phyloP scores from a whole-genome alignment of 2,888 invertebrate genomes.

The Nudaria mundana region DNA sequence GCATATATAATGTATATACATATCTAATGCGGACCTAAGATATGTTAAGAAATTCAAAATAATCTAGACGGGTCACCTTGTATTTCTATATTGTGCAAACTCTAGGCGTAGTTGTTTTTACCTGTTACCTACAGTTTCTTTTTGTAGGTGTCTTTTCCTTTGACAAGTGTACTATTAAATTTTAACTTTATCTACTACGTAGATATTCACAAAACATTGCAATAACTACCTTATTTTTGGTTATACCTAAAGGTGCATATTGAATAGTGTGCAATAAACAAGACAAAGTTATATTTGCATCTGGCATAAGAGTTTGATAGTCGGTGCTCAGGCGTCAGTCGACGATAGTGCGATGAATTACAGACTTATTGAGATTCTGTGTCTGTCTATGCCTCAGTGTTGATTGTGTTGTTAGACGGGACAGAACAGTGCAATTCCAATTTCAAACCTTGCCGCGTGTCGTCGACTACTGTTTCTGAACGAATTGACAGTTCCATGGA shows the following conservation, averaged over 20 bases:
- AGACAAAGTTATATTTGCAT: slow-evolving; percentile 38
- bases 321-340: slow-evolving; percentile 32
- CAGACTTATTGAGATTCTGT: too few relatives aligned
- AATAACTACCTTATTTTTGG: slow-evolving; percentile 43
- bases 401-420: slow-evolving; percentile 35
- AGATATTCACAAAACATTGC: slow-evolving; percentile 29
- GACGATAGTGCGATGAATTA: too few relatives aligned
- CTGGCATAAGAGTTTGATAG: too few relatives aligned
- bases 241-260: slow-evolving; percentile 37
- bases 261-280: slow-evolving; percentile 24
- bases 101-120: slow-evolving; percentile 31
- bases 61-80: slow-evolving; percentile 59
- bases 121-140: slow-evolving; percentile 19
- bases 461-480: slow-evolving; percentile 63
- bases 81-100: slow-evolving; percentile 41
- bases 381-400: slow-evolving; percentile 23
- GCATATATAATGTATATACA: slow-evolving; percentile 15
- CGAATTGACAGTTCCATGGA: slow-evolving; percentile 61
- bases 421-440: slow-evolving; percentile 57
- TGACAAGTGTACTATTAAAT: slow-evolving; percentile 36
- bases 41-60: slow-evolving; percentile 50
- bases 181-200: slow-evolving; percentile 44
- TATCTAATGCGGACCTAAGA: slow-evolving; percentile 31
- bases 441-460: slow-evolving; percentile 70
- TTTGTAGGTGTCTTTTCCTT: slow-evolving; percentile 46